Evolutionary conservation across 2,113 vertebrate species (phyloP), one percentile per base, ranked within the genome.

Genomic region (Rhynchopsitta pachyrhyncha): DNA sequence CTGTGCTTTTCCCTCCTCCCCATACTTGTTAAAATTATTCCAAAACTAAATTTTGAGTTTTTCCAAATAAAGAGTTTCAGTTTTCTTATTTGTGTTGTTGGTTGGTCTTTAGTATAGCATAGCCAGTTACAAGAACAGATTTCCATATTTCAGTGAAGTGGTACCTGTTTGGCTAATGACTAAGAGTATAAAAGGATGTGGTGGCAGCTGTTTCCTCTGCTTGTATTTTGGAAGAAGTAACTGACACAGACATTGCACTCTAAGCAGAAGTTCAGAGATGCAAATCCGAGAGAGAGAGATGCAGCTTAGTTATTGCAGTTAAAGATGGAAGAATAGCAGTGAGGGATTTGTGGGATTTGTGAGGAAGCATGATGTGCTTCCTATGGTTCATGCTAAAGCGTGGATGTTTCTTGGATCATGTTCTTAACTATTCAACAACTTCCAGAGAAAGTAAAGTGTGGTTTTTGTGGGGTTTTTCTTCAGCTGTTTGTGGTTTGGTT

Each of bases 381-480:
- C 29, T n/a, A 3, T 46, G 11, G 33, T 18, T 76, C 1, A 1
- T 67, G n/a, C 46, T 42, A 37, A 52, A 47, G 18, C 0, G 1
- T 41, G 11, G 39, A 20, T 47, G 33, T 31, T 73, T 74, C 25
- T 63, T 83, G 41, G 17, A 39, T 49, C 17, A 33, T 44, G 6
- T 19, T 71, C 47, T 35, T 16, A 22, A 62, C 41, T 85, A 57
- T 52, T 59, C n/a, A 50, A n/a, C 6, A n/a, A 10, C 20, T 59
- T 59, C 23, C 57, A 59, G 55, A n/a, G 55, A n/a, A 57, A 57
- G 19, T 57, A 20, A 33, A 57, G 19, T 57, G 33, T n/a, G 57
- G 1, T 10, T 59, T n/a, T 59, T n/a, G 12, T 15, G 20, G 55
- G 20, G 8, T 23, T n/a, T 59, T 59, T 57, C 55, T 66, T 23